Evolutionary conservation across 2,888 invertebrate genomes (phyloP).

Genomic region (Tetramorium bicarinatum): DNA sequence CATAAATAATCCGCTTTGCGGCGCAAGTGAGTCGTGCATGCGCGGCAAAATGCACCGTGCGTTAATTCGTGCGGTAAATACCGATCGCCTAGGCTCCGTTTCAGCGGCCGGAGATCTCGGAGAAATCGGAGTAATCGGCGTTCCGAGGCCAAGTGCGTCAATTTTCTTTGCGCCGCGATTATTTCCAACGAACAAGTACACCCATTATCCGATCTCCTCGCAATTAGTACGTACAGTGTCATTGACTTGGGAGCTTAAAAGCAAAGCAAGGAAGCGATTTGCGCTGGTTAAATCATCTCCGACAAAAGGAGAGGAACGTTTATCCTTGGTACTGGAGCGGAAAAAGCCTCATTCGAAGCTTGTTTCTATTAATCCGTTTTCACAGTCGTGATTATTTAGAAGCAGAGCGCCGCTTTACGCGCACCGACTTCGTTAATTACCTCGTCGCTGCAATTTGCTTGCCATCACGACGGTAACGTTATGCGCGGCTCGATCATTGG

Average conservation of each 20-base stretch:
- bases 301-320: neutral
- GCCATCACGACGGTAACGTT: neutral
- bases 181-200: neutral
- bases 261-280: neutral
- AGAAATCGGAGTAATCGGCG: slow-evolving; percentile 5
- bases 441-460: slow-evolving; percentile 11
- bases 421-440: slow-evolving; percentile 24
- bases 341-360: neutral
- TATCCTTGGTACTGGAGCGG: slow-evolving; percentile 7
- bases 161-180: slow-evolving; percentile 23
- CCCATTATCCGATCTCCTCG: neutral
- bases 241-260: neutral
- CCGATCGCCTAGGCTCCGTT: slow-evolving; percentile 37
- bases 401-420: neutral
- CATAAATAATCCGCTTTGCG: slow-evolving; percentile 66
- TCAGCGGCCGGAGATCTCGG: slow-evolving; percentile 32
- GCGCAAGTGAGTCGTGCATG: slow-evolving; percentile 65
- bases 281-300: neutral
- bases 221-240: neutral
- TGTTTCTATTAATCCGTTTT: slow-evolving; percentile 23
- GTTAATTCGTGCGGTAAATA: slow-evolving; percentile 66
- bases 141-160: slow-evolving; percentile 29
- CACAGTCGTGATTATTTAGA: slow-evolving; percentile 9
- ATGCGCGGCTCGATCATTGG: slow-evolving; percentile 19
- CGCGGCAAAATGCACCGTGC: slow-evolving; percentile 60